Percentiles rank a stretch among this genome's conserved stretches.
phyloP scores from a whole-genome alignment of 2,888 invertebrate species.

The Schizaphis graminum region DNA sequence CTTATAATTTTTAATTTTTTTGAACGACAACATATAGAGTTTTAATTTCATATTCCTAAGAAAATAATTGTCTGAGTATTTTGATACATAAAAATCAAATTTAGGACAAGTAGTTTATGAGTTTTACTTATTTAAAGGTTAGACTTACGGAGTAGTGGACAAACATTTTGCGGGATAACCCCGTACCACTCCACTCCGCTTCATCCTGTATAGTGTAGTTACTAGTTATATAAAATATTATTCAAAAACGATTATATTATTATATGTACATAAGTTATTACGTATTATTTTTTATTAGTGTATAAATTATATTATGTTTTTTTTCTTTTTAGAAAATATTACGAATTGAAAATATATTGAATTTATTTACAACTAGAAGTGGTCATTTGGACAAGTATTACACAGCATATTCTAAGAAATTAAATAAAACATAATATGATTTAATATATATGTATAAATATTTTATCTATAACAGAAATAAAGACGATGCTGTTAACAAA shows the following conservation, averaged over 20 bases:
- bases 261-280: neutral
- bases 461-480: neutral
- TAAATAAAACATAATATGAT: neutral
- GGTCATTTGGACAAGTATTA: neutral
- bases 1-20: too few species aligned
- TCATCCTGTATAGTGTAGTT: neutral
- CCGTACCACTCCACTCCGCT: too few species aligned
- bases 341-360: neutral
- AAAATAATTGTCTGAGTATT: too few species aligned
- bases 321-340: neutral
- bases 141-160: too few species aligned
- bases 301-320: neutral
- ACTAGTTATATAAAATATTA: neutral
- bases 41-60: too few species aligned
- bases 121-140: too few species aligned
- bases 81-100: too few species aligned
- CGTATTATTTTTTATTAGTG: neutral
- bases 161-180: too few species aligned
- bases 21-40: too few species aligned
- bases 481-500: neutral
- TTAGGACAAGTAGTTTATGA: too few species aligned
- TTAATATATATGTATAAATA: neutral
- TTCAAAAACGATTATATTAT: neutral
- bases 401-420: neutral
- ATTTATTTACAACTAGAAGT: neutral